Evolutionary conservation across 2,888 invertebrate species (phyloP).

Genomic region (Oscheius sp.): DNA sequence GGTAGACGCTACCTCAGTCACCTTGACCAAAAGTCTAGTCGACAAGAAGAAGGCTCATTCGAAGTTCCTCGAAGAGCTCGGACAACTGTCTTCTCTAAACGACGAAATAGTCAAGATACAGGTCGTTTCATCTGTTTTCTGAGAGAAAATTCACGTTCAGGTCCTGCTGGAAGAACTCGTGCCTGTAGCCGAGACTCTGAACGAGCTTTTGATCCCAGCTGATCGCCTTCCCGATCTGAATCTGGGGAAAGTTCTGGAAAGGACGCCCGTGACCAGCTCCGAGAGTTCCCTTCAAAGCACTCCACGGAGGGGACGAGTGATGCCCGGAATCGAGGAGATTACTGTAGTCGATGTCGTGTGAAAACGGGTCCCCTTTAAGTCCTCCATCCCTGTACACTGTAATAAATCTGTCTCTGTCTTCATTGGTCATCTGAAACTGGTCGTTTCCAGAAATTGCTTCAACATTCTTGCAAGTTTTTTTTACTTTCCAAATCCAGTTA

Average conservation of each 20-base stretch:
- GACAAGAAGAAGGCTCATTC: conserved; percentile 38
- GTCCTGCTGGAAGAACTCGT: conserved; percentile 59
- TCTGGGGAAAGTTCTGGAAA: conserved; percentile 46
- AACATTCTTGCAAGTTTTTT: background rate
- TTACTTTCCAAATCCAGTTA: background rate
- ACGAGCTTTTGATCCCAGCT: conserved; percentile 61
- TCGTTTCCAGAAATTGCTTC: background rate
- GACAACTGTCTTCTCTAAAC: conserved; percentile 40
- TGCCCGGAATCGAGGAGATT: conserved; percentile 52
- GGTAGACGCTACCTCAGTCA: conserved; percentile 15
- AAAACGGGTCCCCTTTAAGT: background rate
- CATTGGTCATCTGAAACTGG: background rate
- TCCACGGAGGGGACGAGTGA: conserved; percentile 38
- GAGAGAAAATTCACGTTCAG: conserved; percentile 38
- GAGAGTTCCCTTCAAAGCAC: conserved; percentile 52
- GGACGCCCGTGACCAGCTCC: conserved; percentile 44
- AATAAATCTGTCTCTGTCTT: background rate
- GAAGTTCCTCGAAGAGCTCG: conserved; percentile 40
- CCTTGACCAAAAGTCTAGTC: background rate
- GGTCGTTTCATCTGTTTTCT: conserved; percentile 27
- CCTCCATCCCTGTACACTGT: background rate
- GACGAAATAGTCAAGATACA: conserved; percentile 49
- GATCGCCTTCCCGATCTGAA: conserved; percentile 63
- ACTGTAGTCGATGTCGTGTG: conserved; percentile 44
- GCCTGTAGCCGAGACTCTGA: conserved; percentile 59